Conservation (phyloP, 1,140 invertebrate genomes). For the Drosophila elegans region DNA sequence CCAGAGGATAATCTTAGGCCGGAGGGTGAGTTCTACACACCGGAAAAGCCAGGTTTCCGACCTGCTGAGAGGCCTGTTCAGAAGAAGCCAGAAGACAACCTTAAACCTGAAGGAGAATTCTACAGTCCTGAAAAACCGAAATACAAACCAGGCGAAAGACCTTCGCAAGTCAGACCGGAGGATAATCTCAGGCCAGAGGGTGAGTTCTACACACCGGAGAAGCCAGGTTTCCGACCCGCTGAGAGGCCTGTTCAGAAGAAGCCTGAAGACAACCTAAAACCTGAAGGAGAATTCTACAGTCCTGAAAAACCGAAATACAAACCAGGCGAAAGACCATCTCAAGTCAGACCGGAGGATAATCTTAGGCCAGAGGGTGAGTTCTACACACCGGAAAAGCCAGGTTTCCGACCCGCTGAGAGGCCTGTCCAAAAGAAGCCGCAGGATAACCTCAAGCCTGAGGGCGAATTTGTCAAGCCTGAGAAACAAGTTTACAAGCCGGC, state of each 20-base stretch:
- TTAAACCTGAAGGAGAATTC: slow-evolving; percentile 24
- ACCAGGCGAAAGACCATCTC: slow-evolving; percentile 85
- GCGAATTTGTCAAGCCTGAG: slow-evolving; percentile 80
- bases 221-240: slow-evolving; percentile 81
- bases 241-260: slow-evolving; percentile 86
- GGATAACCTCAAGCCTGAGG: slow-evolving; percentile 87
- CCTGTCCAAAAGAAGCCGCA: slow-evolving; percentile 73
- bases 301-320: slow-evolving; percentile 60
- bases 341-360: slow-evolving; percentile 86
- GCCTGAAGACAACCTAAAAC: slow-evolving; percentile 87
- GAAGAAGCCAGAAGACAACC: slow-evolving; percentile 3
- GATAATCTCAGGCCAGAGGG: slow-evolving; percentile 86
- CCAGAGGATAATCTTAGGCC: slow-evolving; percentile 73
- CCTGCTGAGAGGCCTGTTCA: slow-evolving; percentile 8
- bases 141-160: slow-evolving; percentile 86
- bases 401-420: slow-evolving; percentile 76
- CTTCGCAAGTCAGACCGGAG: slow-evolving; percentile 86
- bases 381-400: slow-evolving; percentile 78
- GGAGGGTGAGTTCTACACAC: slow-evolving; percentile 87
- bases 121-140: slow-evolving; percentile 81
- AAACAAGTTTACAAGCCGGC: slow-evolving; percentile 85
- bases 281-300: slow-evolving; percentile 88
- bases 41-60: slow-evolving; percentile 11
- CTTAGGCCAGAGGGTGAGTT: slow-evolving; percentile 87
- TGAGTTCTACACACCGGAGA: slow-evolving; percentile 86